Evolutionary conservation across 2,113 vertebrate genomes (phyloP), one percentile per base, ranked within the genome.

Genomic region (Girardinichthys multiradiatus): DNA sequence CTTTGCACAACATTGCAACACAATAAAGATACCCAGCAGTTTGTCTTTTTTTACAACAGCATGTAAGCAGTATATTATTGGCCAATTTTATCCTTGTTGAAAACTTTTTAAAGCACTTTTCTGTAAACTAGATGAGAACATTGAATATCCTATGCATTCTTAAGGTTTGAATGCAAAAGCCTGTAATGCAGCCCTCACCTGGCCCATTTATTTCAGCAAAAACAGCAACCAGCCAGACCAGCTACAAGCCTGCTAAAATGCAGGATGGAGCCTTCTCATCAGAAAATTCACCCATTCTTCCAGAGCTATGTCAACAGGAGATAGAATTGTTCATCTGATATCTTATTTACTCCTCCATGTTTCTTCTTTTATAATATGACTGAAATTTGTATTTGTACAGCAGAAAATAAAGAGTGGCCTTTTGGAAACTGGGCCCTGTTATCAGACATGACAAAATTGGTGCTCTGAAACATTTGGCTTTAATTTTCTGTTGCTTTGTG

Each of bases 381-480:
- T 77, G 57, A 11, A 80, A 87, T 87, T 77, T 77, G 24, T 89
- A 87, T 87, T 77, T 77, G 24, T 89, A 89, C 71, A 57, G 79
- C 35, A 42, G n/a, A 42, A 42, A 42, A 39, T 59, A 80, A 84
- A 81, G 76, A 57, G 48, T 73, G 45, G 76, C 77, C 81, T 79
- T 85, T 89, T 86, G 74, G 83, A 83, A 83, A 82, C 73, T 86
- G 83, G 76, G 74, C 76, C 82, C 71, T 62, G 85, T 86, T 88
- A 89, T 90, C 84, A 90, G 76, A 91, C 89, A 90, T 83, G 80
- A 80, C 79, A 72, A 85, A 89, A 88, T 76, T 81, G 73, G 80
- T 54, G 74, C 85, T 89, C 76, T 83, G 73, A 90, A 89, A 76
- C 45, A 33, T 87, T 87, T 85, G 78, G 77, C 77, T 85, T 87